Evolutionary conservation across 2,113 vertebrate genomes (phyloP).

Genomic region (Bos taurus): ARS-UCD2.0 NC_037355.1:11084501-11085000

Average conservation of each 20-base stretch:
- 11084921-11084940: neutral
- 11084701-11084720: neutral
- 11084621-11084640: neutral
- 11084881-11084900: neutral
- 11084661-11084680: accelerated
- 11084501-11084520: neutral
- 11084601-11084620: neutral
- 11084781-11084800: neutral
- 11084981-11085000: neutral
- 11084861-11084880: neutral
- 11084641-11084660: neutral
- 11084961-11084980: neutral
- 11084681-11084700: neutral
- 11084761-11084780: neutral
- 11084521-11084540: neutral
- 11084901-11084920: neutral
- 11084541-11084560: neutral
- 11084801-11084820: neutral
- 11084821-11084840: neutral
- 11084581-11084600: neutral
- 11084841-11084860: neutral
- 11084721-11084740: neutral
- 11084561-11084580: neutral
- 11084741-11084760: neutral
- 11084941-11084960: accelerated